Percentiles rank a stretch among this genome's conserved stretches.
phyloP scores from a whole-genome alignment of 2,797 vertebrate species.

The Protosalanx chinensis region DNA sequence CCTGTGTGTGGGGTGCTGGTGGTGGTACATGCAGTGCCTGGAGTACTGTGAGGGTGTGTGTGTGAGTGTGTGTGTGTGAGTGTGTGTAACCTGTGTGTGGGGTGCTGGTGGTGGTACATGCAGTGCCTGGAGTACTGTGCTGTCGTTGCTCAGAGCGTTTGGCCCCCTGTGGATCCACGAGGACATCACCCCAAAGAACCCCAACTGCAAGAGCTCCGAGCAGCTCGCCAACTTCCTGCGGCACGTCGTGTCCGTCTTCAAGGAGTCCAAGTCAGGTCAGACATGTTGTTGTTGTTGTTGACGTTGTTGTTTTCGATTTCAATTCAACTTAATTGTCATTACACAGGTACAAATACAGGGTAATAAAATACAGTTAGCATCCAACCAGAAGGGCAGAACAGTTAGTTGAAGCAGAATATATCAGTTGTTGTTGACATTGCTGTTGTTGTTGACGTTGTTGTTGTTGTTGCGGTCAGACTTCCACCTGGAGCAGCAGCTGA shows the following conservation, averaged over 20 bases:
- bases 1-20: neutral
- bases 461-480: constrained; percentile 74
- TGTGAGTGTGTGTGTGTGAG: constrained; percentile 47
- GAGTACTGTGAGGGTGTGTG: constrained; percentile 12
- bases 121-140: constrained; percentile 80
- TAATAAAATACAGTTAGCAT: no score
- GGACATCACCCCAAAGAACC: constrained; percentile 98
- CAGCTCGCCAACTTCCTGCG: constrained; percentile 94
- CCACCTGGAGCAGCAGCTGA: constrained; percentile 95
- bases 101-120: constrained; percentile 72
- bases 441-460: neutral
- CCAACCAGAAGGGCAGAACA: no score
- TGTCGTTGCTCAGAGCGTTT: constrained; percentile 83
- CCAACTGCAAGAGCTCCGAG: constrained; percentile 94
- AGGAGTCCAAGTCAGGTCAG: constrained; percentile 95
- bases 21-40: neutral
- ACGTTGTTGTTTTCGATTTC: no score
- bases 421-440: no score
- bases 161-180: constrained; percentile 98
- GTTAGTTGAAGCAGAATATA: no score
- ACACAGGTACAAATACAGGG: no score
- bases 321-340: no score
- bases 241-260: constrained; percentile 94
- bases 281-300: no score
- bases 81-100: constrained; percentile 62